Percentiles rank a stretch among this genome's conserved stretches.
Evolutionary conservation across 2,797 vertebrate species (phyloP).

Genomic region (Siniperca obscura): DNA sequence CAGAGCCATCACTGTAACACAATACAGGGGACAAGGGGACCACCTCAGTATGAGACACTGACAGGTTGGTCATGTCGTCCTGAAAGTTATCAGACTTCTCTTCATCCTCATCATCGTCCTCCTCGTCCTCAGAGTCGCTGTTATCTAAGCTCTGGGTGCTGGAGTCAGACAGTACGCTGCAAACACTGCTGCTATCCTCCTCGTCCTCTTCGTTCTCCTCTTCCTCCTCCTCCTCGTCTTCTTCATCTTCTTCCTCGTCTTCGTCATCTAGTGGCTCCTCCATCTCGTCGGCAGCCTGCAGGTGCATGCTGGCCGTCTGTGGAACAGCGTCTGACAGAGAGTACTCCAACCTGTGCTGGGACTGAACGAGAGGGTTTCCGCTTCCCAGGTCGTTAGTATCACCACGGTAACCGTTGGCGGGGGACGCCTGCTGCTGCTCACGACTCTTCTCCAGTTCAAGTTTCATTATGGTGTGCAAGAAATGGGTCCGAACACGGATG

Average conservation of each 20-base stretch:
- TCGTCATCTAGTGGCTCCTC: conserved; percentile 90
- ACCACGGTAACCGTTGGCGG: conserved; percentile 87
- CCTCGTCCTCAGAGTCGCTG: conserved; percentile 95
- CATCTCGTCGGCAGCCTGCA: conserved; percentile 90
- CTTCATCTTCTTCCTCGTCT: conserved; percentile 90
- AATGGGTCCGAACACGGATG: conserved; percentile 98
- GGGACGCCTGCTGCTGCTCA: conserved; percentile 89
- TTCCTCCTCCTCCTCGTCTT: conserved; percentile 90
- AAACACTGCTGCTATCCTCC: conserved; percentile 97
- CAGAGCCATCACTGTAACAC: conserved; percentile 89
- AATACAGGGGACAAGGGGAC: conserved; percentile 91
- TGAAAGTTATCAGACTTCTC: conserved; percentile 90
- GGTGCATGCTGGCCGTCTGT: conserved; percentile 89
- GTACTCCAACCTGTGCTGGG: conserved; percentile 91
- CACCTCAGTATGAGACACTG: conserved; percentile 81
- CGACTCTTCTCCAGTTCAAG: conserved; percentile 97
- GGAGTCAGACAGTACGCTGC: conserved; percentile 95
- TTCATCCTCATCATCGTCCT: conserved; percentile 88
- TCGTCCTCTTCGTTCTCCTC: conserved; percentile 81
- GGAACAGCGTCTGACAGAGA: conserved; percentile 89
- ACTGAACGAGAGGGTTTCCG: conserved; percentile 85
- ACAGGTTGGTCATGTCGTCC: conserved; percentile 79
- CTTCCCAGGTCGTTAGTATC: conserved; percentile 84
- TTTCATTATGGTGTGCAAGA: conserved; percentile 99
- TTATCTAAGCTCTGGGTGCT: conserved; percentile 97